A percentile compares a stretch with the other conserved stretches of the same genome.
Evolutionary conservation across 1,140 invertebrate genomes (phyloP).

Genomic region (Palaemon carinicauda): DNA sequence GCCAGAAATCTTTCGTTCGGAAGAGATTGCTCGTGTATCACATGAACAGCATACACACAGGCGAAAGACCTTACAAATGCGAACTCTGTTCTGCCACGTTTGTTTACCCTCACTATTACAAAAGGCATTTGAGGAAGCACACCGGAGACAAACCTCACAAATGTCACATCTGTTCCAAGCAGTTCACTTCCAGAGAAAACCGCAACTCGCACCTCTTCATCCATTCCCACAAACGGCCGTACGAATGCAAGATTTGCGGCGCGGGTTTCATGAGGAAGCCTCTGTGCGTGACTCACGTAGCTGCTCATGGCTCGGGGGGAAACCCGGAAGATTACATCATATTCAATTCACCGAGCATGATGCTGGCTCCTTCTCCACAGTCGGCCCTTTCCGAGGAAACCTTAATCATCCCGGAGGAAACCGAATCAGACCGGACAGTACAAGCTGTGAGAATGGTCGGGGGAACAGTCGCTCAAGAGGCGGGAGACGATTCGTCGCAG

Average conservation of each 20-base stretch:
- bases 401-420: slow-evolving; percentile 26
- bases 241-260: slow-evolving; percentile 81
- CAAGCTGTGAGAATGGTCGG: slow-evolving; percentile 32
- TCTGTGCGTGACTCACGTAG: too few relatives aligned
- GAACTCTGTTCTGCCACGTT: slow-evolving; percentile 78
- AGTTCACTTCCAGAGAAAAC: slow-evolving; percentile 83
- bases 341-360: too few relatives aligned
- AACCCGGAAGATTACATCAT: too few relatives aligned
- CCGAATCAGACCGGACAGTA: slow-evolving; percentile 12
- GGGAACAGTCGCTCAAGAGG: slow-evolving; percentile 29
- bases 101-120: slow-evolving; percentile 84
- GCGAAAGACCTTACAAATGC: slow-evolving; percentile 80
- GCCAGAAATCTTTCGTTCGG: slow-evolving; percentile 79
- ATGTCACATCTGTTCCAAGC: slow-evolving; percentile 84
- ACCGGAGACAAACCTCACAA: slow-evolving; percentile 80
- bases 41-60: slow-evolving; percentile 80
- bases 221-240: slow-evolving; percentile 85
- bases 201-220: slow-evolving; percentile 84
- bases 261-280: slow-evolving; percentile 77
- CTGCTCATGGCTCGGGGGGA: too few relatives aligned
- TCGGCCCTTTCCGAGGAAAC: not conserved
- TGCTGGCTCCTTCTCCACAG: too few relatives aligned
- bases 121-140: slow-evolving; percentile 82
- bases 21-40: slow-evolving; percentile 80
- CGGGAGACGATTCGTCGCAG: not conserved